Conservation (phyloP, 2,888 invertebrate species). For the Metallyticus violacea region DNA sequence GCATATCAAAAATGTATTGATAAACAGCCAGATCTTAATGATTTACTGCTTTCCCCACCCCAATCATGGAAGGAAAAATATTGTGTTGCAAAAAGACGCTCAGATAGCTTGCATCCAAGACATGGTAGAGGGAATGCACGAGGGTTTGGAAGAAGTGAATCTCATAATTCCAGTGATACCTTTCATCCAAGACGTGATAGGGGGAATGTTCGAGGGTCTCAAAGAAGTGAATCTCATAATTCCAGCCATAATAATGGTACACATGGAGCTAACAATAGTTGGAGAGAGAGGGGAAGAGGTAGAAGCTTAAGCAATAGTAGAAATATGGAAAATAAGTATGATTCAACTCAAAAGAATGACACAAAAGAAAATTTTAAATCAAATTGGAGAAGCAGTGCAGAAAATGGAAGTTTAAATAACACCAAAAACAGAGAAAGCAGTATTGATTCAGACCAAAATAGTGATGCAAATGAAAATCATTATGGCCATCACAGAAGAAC, state of each 20-base stretch:
- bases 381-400: background rate
- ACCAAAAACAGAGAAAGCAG: background rate
- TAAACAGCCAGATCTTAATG: background rate
- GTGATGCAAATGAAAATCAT: background rate
- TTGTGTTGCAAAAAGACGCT: background rate
- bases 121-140: background rate
- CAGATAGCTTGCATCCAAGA: accelerated
- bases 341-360: too few relatives aligned
- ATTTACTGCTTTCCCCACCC: background rate
- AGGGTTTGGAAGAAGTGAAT: background rate
- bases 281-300: background rate
- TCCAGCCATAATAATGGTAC: too few relatives aligned
- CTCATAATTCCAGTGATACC: background rate
- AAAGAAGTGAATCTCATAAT: background rate
- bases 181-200: too few relatives aligned
- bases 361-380: too few relatives aligned
- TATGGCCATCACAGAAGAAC: too few relatives aligned
- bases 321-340: background rate
- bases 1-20: background rate
- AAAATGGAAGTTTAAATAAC: background rate
- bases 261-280: too few relatives aligned
- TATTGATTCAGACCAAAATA: background rate
- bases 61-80: background rate
- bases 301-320: background rate
- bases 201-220: background rate